These are phyloP conservation scores for Gonatopus flavifemur DNA, from an alignment of 1,140 invertebrate genomes.

Conservation along the genomic window DNA sequence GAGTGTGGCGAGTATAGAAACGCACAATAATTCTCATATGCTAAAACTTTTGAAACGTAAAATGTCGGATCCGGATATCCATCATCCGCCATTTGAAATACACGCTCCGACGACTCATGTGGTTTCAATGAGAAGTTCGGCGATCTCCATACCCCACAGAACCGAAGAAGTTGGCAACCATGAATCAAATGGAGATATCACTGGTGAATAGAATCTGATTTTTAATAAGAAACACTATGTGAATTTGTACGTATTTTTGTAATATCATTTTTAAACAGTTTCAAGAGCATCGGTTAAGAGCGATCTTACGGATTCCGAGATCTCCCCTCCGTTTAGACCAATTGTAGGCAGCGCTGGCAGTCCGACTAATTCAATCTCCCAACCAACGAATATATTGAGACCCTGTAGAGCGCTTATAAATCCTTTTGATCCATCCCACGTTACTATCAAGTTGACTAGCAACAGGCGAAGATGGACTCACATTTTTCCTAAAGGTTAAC, in stretches of 20 bases:
- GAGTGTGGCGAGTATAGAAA: slow-evolving; percentile 68
- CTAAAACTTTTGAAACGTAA: slow-evolving; percentile 67
- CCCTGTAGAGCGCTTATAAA: slow-evolving; percentile 84
- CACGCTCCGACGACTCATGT: slow-evolving; percentile 38
- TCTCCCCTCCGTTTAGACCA: slow-evolving; percentile 60
- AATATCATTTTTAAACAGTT: slow-evolving; percentile 16
- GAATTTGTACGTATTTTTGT: slow-evolving; percentile 4
- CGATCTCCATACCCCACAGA: slow-evolving; percentile 59
- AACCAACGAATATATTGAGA: slow-evolving; percentile 56
- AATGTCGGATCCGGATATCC: slow-evolving; percentile 81
- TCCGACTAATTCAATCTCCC: slow-evolving; percentile 42
- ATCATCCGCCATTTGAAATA: slow-evolving; percentile 62
- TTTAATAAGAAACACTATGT: slow-evolving; percentile 7
- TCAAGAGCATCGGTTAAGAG: slow-evolving; percentile 45
- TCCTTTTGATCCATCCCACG: slow-evolving; percentile 96
- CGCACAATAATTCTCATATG: slow-evolving; percentile 61
- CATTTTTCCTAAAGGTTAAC: slow-evolving; percentile 91
- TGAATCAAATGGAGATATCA: slow-evolving; percentile 40
- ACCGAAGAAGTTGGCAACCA: slow-evolving; percentile 36
- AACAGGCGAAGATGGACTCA: slow-evolving; percentile 97
- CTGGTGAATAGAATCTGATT: slow-evolving; percentile 18
- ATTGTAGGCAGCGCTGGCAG: slow-evolving; percentile 63
- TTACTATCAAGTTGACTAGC: slow-evolving; percentile 94
- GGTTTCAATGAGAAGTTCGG: slow-evolving; percentile 51
- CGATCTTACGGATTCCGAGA: slow-evolving; percentile 55